Conservation (phyloP, 2,888 invertebrate species). For the Capitulum mitella region DNA sequence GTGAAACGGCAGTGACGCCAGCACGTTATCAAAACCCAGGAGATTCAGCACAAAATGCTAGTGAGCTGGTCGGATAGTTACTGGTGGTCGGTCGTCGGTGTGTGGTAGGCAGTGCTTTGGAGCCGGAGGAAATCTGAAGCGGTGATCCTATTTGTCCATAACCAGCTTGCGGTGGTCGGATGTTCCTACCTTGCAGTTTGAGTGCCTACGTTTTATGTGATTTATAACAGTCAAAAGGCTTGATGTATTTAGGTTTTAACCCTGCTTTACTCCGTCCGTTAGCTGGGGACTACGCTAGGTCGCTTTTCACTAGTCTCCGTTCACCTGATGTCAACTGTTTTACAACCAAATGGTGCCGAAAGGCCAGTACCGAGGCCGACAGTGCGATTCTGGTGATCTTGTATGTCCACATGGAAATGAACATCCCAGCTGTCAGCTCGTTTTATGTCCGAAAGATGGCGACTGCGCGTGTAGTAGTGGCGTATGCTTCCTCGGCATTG, state of each 20-base stretch:
- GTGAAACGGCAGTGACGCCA: no score
- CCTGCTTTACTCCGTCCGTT: not conserved
- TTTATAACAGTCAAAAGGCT: not conserved
- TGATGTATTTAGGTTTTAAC: not conserved
- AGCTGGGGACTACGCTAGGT: not conserved
- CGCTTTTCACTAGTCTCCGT: not conserved
- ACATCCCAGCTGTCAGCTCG: no score
- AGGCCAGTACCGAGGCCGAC: not conserved
- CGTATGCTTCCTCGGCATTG: no score
- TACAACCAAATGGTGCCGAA: not conserved
- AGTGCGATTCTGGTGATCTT: not conserved
- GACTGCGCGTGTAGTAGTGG: no score
- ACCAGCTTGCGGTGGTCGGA: not conserved
- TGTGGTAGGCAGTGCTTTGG: not conserved
- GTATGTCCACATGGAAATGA: not conserved
- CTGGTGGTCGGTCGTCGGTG: not conserved
- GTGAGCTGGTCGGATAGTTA: no score
- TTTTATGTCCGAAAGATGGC: no score
- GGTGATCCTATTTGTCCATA: not conserved
- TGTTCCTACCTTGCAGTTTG: not conserved
- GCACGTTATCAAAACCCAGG: not conserved
- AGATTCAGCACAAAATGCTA: not conserved
- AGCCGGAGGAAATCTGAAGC: not conserved
- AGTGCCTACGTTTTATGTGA: conserved; percentile 2
- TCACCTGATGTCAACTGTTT: not conserved